phyloP scores from a whole-genome alignment of 2,888 invertebrate species.

The Amphipoea lucens region DNA sequence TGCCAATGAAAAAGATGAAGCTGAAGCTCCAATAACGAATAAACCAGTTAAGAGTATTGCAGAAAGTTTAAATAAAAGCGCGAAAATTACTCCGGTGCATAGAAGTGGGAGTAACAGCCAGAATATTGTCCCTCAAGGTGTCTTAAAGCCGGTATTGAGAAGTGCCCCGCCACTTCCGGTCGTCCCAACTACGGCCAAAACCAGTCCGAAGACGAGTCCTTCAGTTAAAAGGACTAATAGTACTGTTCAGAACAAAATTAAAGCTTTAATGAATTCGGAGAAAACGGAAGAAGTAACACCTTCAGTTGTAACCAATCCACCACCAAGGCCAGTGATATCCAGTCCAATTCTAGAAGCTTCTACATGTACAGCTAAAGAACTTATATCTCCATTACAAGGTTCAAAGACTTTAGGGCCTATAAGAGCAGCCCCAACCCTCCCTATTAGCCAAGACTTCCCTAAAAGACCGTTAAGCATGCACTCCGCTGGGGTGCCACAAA shows the following conservation, averaged over 20 bases:
- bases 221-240: conserved; percentile 85
- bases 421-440: conserved; percentile 91
- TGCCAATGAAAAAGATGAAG: conserved; percentile 63
- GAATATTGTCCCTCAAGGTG: conserved; percentile 79
- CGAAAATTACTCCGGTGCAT: conserved; percentile 89
- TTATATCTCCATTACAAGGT: conserved; percentile 91
- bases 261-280: conserved; percentile 84
- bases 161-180: conserved; percentile 92
- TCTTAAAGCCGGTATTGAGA: conserved; percentile 87
- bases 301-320: conserved; percentile 89
- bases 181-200: conserved; percentile 82
- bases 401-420: conserved; percentile 91
- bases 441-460: conserved; percentile 82
- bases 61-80: conserved; percentile 82
- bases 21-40: conserved; percentile 50
- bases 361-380: conserved; percentile 94
- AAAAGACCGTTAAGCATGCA: conserved; percentile 90
- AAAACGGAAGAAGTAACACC: conserved; percentile 81
- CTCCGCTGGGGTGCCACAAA: conserved; percentile 80
- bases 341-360: conserved; percentile 95
- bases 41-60: conserved; percentile 59
- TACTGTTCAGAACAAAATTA: conserved; percentile 85
- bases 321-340: conserved; percentile 94
- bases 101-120: conserved; percentile 85
- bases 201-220: conserved; percentile 82